phyloP scores from a whole-genome alignment of 2,113 vertebrate genomes.

The Pterocles gutturalis region DNA sequence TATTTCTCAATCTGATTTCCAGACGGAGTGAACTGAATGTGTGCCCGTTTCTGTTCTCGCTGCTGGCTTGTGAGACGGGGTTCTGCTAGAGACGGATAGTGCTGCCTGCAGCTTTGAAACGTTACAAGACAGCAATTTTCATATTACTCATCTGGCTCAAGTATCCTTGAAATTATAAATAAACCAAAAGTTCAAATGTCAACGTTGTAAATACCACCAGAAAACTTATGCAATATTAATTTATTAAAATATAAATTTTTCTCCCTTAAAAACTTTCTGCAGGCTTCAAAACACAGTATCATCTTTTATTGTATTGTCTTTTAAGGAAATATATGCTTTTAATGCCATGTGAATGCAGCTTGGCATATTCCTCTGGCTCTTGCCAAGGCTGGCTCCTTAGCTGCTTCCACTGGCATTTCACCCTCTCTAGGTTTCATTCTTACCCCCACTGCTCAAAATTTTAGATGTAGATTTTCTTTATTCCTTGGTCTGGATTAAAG shows the following conservation, averaged over 20 bases:
- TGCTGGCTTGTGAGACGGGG: neutral
- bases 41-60: neutral
- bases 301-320: neutral
- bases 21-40: neutral
- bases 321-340: neutral
- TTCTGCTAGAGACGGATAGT: neutral
- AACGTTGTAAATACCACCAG: neutral
- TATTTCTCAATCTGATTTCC: conserved; percentile 23
- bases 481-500: neutral
- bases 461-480: neutral
- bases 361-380: neutral
- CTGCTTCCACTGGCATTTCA: neutral
- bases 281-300: neutral
- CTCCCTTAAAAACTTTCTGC: neutral
- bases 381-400: neutral
- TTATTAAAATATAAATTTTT: neutral
- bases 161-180: neutral
- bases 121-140: neutral
- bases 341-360: neutral
- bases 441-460: neutral
- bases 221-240: neutral
- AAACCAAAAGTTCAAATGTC: neutral
- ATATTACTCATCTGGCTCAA: neutral
- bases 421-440: neutral
- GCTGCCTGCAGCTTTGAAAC: neutral